Conservation (phyloP, 2,888 invertebrate species). For the Catocala nupta region DNA sequence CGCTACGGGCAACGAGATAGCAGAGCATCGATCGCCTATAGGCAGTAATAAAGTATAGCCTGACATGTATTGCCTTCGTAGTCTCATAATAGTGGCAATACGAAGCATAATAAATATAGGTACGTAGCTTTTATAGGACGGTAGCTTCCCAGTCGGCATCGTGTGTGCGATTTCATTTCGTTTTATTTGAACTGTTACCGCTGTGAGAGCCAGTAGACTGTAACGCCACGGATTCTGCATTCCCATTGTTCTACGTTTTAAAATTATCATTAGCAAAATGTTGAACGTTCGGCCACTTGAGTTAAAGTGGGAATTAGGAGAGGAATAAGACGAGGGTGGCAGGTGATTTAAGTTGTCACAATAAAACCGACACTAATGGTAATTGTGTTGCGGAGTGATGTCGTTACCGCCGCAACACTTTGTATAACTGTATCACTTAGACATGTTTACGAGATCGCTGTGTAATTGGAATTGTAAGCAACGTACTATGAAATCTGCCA, state of each 20-base stretch:
- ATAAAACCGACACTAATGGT: constrained; percentile 62
- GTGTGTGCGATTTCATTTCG: constrained; percentile 68
- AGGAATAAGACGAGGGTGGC: constrained; percentile 52
- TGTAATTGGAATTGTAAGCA: constrained; percentile 35
- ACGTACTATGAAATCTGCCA: constrained; percentile 21
- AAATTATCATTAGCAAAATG: constrained; percentile 54
- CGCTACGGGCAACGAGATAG: constrained; percentile 17
- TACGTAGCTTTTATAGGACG: constrained; percentile 55
- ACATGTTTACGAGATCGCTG: constrained; percentile 44
- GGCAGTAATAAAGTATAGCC: constrained; percentile 58
- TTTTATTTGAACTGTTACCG: constrained; percentile 70
- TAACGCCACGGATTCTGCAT: constrained; percentile 49
- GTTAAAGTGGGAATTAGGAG: constrained; percentile 48
- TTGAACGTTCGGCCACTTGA: constrained; percentile 40
- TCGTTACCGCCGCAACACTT: constrained; percentile 50
- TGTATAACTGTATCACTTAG: constrained; percentile 47
- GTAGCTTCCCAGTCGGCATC: constrained; percentile 53
- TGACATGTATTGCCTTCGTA: constrained; percentile 65
- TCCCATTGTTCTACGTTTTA: constrained; percentile 46
- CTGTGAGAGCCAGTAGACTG: constrained; percentile 57
- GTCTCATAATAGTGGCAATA: constrained; percentile 63
- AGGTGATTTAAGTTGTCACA: constrained; percentile 62
- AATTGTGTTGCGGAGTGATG: constrained; percentile 58
- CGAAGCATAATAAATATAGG: constrained; percentile 53
- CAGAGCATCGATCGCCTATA: constrained; percentile 50